Conservation (phyloP, 1,140 invertebrate species). For the Drosophila pruinosa region DNA sequence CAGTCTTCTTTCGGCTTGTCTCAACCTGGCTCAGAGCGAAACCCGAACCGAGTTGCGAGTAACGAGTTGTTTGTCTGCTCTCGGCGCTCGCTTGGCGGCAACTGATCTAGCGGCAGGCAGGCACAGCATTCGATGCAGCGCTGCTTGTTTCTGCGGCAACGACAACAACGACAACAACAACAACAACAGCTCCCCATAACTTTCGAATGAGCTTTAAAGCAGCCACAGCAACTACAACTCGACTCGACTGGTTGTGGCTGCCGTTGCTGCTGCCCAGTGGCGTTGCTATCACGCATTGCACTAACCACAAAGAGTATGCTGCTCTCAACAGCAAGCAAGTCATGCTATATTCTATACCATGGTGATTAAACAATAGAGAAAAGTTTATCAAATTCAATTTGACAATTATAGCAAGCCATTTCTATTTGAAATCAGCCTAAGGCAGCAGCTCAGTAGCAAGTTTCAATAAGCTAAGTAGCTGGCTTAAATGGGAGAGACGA, state of each 20-base stretch:
- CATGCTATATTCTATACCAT: too few relatives aligned
- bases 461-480: too few relatives aligned
- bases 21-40: conserved; percentile 1
- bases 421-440: too few relatives aligned
- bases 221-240: conserved; percentile 28
- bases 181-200: conserved; percentile 49
- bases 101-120: conserved; percentile 51
- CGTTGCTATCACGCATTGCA: conserved; percentile 9
- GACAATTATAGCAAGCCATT: too few relatives aligned
- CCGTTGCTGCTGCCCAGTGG: conserved; percentile 25
- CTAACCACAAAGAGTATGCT: neutral
- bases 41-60: conserved; percentile 22
- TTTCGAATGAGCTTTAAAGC: conserved; percentile 73
- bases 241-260: conserved; percentile 28
- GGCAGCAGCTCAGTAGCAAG: too few relatives aligned
- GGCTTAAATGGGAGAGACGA: too few relatives aligned
- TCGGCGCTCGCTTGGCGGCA: conserved; percentile 71
- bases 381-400: neutral
- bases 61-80: conserved; percentile 54
- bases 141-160: conserved; percentile 17
- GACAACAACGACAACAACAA: conserved; percentile 36
- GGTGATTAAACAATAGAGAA: too few relatives aligned
- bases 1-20: neutral
- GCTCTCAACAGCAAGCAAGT: neutral
- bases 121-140: conserved; percentile 54